Percentiles rank a stretch among this genome's conserved stretches.
Conservation (phyloP, 2,797 vertebrate genomes). For the Fistularia tabacaria region DNA sequence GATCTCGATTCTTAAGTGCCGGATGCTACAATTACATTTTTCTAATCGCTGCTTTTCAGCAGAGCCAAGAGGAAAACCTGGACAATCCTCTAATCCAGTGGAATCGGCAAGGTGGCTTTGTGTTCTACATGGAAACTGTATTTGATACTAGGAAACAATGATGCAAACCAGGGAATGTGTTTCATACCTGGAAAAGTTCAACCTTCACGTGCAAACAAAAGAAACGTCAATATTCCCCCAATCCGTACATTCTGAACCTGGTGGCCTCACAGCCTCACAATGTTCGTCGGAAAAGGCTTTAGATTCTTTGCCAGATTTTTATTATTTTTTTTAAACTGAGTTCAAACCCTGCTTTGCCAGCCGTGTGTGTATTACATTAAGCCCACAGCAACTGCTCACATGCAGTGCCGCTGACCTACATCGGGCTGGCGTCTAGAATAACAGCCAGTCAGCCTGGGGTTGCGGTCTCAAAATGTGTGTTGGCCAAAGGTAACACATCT, state of each 20-base stretch:
- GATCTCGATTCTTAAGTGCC: background rate
- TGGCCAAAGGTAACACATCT: slow-evolving; percentile 17
- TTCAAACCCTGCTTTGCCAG: background rate
- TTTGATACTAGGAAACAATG: no score
- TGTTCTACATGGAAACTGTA: slow-evolving; percentile 35
- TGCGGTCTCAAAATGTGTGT: slow-evolving; percentile 4
- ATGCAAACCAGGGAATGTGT: no score
- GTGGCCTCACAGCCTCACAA: no score
- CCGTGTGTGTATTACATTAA: slow-evolving; percentile 38
- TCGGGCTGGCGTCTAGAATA: slow-evolving; percentile 31
- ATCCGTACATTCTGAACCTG: no score
- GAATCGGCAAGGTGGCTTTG: slow-evolving; percentile 13
- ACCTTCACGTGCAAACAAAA: background rate
- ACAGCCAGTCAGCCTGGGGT: slow-evolving; percentile 13
- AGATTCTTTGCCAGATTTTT: no score
- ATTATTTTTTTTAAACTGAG: no score
- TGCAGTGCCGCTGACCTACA: slow-evolving; percentile 47
- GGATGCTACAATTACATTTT: slow-evolving; percentile 24
- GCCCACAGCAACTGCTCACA: slow-evolving; percentile 35
- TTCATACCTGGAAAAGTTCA: background rate
- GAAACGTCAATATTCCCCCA: no score
- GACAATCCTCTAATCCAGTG: slow-evolving; percentile 37
- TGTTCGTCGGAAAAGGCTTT: no score
- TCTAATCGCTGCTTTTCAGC: slow-evolving; percentile 38
- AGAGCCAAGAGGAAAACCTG: slow-evolving; percentile 29